Evolutionary conservation across 2,113 vertebrate genomes (phyloP).

Genomic region (Centropristis striata): DNA sequence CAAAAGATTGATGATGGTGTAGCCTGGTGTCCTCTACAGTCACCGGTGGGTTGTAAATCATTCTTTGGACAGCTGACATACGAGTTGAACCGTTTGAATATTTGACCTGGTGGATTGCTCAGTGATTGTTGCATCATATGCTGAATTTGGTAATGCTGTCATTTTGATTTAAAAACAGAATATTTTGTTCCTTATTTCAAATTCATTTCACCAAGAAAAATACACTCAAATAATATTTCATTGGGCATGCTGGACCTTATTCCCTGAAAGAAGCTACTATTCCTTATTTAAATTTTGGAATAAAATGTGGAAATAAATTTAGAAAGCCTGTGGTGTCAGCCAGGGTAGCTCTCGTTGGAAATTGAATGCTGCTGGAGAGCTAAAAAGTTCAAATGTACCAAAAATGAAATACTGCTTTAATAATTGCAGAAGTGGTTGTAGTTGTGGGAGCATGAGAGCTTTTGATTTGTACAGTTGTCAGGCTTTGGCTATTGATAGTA

Average conservation of each 20-base stretch:
- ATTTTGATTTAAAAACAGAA: not conserved
- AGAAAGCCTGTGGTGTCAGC: constrained; percentile 35
- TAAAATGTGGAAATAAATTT: constrained; percentile 14
- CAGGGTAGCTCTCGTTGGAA: constrained; percentile 23
- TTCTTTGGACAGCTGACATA: constrained; percentile 37
- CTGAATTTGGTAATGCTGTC: not conserved
- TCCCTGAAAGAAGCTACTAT: not conserved
- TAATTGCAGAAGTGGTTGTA: constrained; percentile 32
- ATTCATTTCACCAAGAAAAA: not conserved
- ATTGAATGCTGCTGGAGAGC: constrained; percentile 26
- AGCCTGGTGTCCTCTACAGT: constrained; percentile 36
- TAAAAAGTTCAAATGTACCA: constrained; percentile 28
- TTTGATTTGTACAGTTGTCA: constrained; percentile 59
- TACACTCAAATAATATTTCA: not conserved
- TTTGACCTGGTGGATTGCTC: constrained; percentile 21
- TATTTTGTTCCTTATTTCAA: not conserved
- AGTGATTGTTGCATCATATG: constrained; percentile 2
- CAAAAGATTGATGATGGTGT: constrained; percentile 41
- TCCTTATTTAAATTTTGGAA: constrained; percentile 17
- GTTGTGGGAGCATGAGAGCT: constrained; percentile 13
- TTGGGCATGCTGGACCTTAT: not conserved
- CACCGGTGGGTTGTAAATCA: constrained; percentile 39
- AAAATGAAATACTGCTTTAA: constrained; percentile 69
- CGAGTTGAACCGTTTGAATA: constrained; percentile 29
- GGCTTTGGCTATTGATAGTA: constrained; percentile 21